A percentile compares a stretch with the other conserved stretches of the same genome.
Conservation (phyloP, 2,888 invertebrate genomes). For the Agonum fuliginosum region DNA sequence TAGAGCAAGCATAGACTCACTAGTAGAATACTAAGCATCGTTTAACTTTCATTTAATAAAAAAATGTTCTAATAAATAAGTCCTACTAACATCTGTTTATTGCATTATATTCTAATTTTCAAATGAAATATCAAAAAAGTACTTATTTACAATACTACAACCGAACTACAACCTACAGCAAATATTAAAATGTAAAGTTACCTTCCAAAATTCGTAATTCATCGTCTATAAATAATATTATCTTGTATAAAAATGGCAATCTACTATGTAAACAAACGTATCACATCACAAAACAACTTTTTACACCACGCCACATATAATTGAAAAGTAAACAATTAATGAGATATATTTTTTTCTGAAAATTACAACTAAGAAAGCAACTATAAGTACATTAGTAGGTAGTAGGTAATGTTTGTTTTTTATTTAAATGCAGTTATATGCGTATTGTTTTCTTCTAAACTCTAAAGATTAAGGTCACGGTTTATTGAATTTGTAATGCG, state of each 20-base stretch:
- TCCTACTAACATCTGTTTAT: too few relatives aligned
- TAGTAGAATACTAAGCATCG: too few relatives aligned
- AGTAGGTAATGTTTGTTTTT: conserved; percentile 6
- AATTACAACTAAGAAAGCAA: neutral
- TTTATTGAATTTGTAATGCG: conserved; percentile 24
- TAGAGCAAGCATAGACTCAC: too few relatives aligned
- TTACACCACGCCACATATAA: neutral
- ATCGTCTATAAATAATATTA: neutral
- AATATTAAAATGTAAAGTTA: neutral
- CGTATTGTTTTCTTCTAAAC: conserved; percentile 22
- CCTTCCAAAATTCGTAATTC: neutral
- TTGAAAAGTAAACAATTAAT: conserved; percentile 7
- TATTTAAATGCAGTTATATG: conserved; percentile 24
- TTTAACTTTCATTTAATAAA: too few relatives aligned
- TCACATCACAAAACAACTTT: neutral
- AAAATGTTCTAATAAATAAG: too few relatives aligned
- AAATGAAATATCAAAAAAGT: too few relatives aligned
- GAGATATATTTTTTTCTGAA: conserved; percentile 1
- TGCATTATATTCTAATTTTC: too few relatives aligned
- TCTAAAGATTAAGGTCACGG: conserved; percentile 3
- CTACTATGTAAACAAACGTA: conserved; percentile 9
- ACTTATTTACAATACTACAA: too few relatives aligned
- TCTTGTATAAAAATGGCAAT: conserved; percentile 16
- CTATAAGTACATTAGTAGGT: too few relatives aligned
- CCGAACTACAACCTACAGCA: too few relatives aligned